phyloP scores from a whole-genome alignment of 2,888 invertebrate genomes.

The Penaeus monodon region DNA sequence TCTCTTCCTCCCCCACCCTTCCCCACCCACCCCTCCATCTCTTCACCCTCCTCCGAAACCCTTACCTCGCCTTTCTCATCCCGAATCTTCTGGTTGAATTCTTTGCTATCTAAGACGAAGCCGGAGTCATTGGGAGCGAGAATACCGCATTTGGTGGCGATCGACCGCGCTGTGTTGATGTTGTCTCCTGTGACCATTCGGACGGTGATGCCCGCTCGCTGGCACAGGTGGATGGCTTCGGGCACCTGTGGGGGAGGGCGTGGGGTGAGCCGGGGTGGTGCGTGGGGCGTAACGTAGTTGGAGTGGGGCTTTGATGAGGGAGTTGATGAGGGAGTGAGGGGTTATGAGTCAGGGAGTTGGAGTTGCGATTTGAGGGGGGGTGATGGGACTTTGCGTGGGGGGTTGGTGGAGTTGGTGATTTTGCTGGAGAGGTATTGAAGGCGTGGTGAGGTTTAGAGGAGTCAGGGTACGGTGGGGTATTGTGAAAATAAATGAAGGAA shows the following conservation, averaged over 20 bases:
- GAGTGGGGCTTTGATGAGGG: no score
- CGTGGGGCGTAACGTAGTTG: no score
- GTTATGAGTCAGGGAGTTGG: no score
- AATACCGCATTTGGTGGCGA: constrained; percentile 97
- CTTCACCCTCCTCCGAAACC: not conserved
- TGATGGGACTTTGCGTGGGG: no score
- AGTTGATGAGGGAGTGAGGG: no score
- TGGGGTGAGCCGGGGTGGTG: no score
- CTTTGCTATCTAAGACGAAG: constrained; percentile 94
- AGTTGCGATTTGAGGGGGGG: no score
- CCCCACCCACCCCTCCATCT: constrained; percentile 73
- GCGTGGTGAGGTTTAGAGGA: no score
- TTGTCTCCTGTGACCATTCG: constrained; percentile 99
- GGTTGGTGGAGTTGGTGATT: no score
- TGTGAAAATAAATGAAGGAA: no score
- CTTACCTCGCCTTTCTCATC: constrained; percentile 89
- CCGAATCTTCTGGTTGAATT: constrained; percentile 92
- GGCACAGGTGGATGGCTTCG: constrained; percentile 95
- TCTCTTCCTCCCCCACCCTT: constrained; percentile 66
- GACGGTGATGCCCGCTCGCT: constrained; percentile 97
- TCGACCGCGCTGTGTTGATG: constrained; percentile 97
- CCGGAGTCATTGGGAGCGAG: constrained; percentile 93
- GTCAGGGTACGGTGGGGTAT: no score
- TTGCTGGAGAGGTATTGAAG: no score
- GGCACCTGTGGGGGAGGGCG: constrained; percentile 73